These are phyloP conservation scores for Aricia artaxerxes DNA, from an alignment of 2,888 invertebrate species.

Conservation along the genomic window DNA sequence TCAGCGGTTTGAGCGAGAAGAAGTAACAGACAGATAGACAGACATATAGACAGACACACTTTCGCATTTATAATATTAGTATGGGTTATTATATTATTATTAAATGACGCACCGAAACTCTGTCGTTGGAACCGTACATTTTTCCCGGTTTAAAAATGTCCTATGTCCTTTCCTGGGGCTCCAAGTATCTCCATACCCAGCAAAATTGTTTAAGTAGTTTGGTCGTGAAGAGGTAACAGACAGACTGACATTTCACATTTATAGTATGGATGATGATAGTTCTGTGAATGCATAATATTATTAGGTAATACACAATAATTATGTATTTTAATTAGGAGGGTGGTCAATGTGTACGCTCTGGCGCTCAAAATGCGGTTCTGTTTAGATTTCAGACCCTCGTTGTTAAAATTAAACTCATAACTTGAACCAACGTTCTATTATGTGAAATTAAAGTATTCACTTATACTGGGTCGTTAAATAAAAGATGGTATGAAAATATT, in stretches of 20 bases:
- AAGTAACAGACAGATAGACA: too few species aligned
- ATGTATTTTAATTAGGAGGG: constrained; percentile 19
- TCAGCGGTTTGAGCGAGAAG: too few species aligned
- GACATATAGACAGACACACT: too few species aligned
- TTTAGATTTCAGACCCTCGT: constrained; percentile 30
- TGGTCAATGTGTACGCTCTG: constrained; percentile 3
- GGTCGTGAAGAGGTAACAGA: too few species aligned
- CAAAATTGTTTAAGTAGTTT: too few species aligned
- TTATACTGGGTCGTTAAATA: not conserved
- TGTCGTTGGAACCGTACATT: too few species aligned
- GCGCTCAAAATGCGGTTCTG: constrained; percentile 30
- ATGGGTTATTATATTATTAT: too few species aligned
- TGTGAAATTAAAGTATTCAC: not conserved
- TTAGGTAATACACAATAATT: not conserved
- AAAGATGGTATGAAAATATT: not conserved
- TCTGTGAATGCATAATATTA: not conserved
- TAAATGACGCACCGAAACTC: too few species aligned
- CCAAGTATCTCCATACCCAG: too few species aligned
- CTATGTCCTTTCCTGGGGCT: too few species aligned
- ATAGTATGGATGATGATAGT: not conserved
- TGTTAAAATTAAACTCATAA: constrained; percentile 14
- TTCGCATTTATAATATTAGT: not conserved
- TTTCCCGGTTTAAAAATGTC: too few species aligned
- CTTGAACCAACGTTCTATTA: not conserved
- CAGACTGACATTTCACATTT: too few species aligned